Conservation (phyloP, 2,113 vertebrate genomes). For the Sapayoa aenigma region DNA sequence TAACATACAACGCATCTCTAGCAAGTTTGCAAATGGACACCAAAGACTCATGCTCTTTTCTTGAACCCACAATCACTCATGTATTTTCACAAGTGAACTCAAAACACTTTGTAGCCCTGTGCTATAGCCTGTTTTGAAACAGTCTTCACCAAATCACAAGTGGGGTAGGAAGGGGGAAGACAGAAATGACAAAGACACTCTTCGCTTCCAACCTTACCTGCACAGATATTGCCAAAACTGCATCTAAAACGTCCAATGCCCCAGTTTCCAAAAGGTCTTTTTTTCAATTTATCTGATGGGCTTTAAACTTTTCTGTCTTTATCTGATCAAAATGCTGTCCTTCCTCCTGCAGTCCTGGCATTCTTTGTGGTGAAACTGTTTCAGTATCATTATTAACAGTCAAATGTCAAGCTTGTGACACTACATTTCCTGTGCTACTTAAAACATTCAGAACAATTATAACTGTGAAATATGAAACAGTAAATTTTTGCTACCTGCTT, state of each 20-base stretch:
- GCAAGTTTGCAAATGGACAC: neutral
- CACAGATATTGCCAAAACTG: neutral
- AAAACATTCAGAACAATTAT: conserved; percentile 67
- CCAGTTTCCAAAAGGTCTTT: neutral
- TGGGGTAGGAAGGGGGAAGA: neutral
- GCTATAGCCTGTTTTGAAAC: neutral
- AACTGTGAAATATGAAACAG: conserved; percentile 65
- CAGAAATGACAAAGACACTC: neutral
- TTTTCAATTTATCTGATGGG: conserved; percentile 3
- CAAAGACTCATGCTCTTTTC: neutral
- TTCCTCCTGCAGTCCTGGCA: conserved; percentile 46
- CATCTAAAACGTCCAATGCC: neutral
- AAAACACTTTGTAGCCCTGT: neutral
- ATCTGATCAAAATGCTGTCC: conserved; percentile 53
- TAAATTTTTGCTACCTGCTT: conserved; percentile 58
- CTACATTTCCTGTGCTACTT: conserved; percentile 75
- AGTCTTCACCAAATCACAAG: neutral
- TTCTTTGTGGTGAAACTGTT: conserved; percentile 72
- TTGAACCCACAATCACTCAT: neutral
- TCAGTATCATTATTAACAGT: conserved; percentile 76
- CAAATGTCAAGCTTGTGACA: conserved; percentile 78
- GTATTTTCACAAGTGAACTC: neutral
- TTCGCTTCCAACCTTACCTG: neutral
- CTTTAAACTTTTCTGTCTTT: conserved; percentile 30
- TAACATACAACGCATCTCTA: neutral